Base-by-base conservation (phyloP, 2,888 invertebrate genomes). In the Napeogenes sylphis region DNA sequence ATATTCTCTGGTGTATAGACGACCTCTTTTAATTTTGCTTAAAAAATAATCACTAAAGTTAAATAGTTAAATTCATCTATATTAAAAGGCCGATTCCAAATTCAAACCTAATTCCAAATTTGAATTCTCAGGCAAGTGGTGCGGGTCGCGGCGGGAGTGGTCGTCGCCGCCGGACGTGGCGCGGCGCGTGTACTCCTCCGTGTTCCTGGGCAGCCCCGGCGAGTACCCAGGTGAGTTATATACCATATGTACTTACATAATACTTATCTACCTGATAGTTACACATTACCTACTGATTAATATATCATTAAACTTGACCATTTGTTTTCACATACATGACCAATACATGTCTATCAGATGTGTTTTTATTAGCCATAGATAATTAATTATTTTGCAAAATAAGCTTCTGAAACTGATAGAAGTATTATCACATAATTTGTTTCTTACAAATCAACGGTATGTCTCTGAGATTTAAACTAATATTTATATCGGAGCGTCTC, bases 171-270 rank as follows among this genome's bases (percentile, higher is more conserved):
- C 95, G 75, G 96, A 96, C 87, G 95, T 96, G 76, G 94, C 96
- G 91, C 94, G 96, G 91, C 94, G 96, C 84, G 95, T 95, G 74
- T 97, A 96, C 92, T 96, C 96, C 91, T 96, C 96, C 87, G 96
- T 97, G 91, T 96, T 96, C 93, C 95, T 97, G 87, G 96, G 96
- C 90, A 96, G 96, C 92, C 96, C 96, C 85, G 95, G 95, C 91
- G 92, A 94, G 93, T 94, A 88, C 83, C 91, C 91, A 85, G 93
- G 93, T 93, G 91, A 90, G 85, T 90, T 62, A 21, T 21, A 21
- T 21, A 21, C 21, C 21, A 21, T 21, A 21, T 21, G 21, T 21
- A 21, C 21, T 21, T 21, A 21, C 21, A 21, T 21, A 21, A 21
- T 21, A 21, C 21, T 21, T 21, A 21, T 21, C 21, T 21, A 21